Base-by-base conservation (phyloP, 2,888 invertebrate species). In the Trissoscelio sp. region DNA sequence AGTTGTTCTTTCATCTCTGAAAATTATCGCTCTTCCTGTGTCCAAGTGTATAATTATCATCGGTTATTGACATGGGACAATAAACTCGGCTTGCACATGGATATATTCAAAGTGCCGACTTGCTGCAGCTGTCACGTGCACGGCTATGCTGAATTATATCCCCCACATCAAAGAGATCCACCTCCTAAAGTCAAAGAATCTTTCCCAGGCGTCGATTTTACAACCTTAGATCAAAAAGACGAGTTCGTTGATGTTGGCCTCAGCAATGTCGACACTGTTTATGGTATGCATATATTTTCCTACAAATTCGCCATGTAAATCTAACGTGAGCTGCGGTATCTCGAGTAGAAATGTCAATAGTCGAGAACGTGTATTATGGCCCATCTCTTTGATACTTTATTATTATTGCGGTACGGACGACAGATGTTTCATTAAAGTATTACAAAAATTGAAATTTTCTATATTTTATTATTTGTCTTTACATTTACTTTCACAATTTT, bases 41-140 rank as follows among this genome's bases (percentile, higher is more conserved):
- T 95, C 1, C 97, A 97, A 92, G 95, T 97, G 0, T 96, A 96
- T 89, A 96, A 96, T 88, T 96, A 96, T 86, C 96, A 97, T 87
- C 93, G 96, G 3, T 92, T 97, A 0, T 89, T 97, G 2, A 96
- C 96, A 0, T 97, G 96, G 96, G 96, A 96, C 87, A 94, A 95
- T 82, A 94, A 94, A 69, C 93, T 95, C 58, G 96, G 96, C 7
- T 93, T 96, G 0, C 96, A 96, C 84, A 96, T 96, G 93, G 96
- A 96, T 88, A 96, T 96, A 79, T 96, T 96, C 86, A 96, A 96
- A 93, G 96, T 95, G 0, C 96, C 96, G 22, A 96, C 96, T 0
- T 96, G 96, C 86, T 96, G 96, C 87, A 95, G 96, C 2, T 96
- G 96, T 87, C 96, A 96, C 88, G 94, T 96, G 9, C 95, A 95